Conservation (phyloP, 1,140 invertebrate genomes). For the Pseudomyrmex pallidus region DNA sequence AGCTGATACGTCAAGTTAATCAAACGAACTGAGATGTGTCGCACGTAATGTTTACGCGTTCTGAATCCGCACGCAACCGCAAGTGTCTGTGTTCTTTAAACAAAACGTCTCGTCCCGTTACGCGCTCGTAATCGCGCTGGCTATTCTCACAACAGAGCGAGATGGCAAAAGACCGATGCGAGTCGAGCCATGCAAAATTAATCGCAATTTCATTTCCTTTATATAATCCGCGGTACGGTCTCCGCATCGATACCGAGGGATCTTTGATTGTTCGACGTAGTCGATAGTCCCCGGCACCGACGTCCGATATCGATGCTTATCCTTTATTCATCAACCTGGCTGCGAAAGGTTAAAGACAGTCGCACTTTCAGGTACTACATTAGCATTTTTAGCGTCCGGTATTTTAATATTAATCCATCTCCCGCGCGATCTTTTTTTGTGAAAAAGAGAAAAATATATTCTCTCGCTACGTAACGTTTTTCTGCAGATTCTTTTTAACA, state of each 20-base stretch:
- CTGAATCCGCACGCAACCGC: not conserved
- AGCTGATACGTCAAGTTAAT: not conserved
- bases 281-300: not conserved
- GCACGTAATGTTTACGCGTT: not conserved
- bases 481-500: too few relatives aligned
- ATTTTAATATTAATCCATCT: not conserved
- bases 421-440: too few relatives aligned
- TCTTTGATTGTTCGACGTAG: slow-evolving; percentile 14
- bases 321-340: slow-evolving; percentile 18
- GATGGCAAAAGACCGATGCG: not conserved
- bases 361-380: not conserved
- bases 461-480: too few relatives aligned
- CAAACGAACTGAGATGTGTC: not conserved
- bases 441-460: too few relatives aligned
- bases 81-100: not conserved
- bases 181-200: slow-evolving; percentile 40
- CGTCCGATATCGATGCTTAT: slow-evolving; percentile 4
- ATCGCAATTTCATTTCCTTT: slow-evolving; percentile 32
- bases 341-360: not conserved
- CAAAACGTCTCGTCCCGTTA: slow-evolving; percentile 22
- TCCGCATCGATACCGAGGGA: slow-evolving; percentile 12
- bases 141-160: not conserved
- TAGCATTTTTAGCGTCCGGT: too few relatives aligned
- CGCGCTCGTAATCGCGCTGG: not conserved
- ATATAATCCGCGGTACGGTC: slow-evolving; percentile 3